Evolutionary conservation across 2,113 vertebrate genomes (phyloP).

Genomic region (Actenoides hombroni): DNA sequence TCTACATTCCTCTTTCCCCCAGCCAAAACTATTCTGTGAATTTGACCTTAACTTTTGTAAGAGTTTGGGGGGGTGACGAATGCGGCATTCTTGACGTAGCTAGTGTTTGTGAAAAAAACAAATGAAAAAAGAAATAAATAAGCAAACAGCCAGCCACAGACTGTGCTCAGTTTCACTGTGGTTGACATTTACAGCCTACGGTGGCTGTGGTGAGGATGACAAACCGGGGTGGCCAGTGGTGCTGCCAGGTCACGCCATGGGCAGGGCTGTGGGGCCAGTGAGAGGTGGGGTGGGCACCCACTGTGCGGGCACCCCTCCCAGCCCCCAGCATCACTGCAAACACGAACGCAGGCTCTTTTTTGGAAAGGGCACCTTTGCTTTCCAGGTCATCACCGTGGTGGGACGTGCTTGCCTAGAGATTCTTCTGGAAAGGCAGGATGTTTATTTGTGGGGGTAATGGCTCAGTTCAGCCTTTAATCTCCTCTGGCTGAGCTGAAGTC

Average conservation of each 20-base stretch:
- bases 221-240: neutral
- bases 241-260: neutral
- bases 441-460: neutral
- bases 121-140: neutral
- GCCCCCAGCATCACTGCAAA: fast-evolving
- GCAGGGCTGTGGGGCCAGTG: neutral
- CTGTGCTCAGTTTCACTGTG: neutral
- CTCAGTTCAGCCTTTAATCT: neutral
- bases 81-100: slow-evolving; percentile 4
- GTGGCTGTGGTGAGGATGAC: slow-evolving; percentile 7
- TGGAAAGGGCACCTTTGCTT: neutral
- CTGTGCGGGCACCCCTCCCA: neutral
- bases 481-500: neutral
- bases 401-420: neutral
- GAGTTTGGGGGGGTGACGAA: neutral
- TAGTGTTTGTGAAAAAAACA: slow-evolving; percentile 38
- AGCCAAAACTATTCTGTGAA: slow-evolving; percentile 16
- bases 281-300: neutral
- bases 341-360: neutral
- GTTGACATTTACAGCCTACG: neutral
- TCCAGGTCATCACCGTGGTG: fast-evolving
- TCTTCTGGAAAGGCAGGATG: neutral
- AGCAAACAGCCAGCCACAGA: neutral
- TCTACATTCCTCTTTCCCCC: neutral
- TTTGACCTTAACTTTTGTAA: slow-evolving; percentile 37